Percentiles rank a stretch among this genome's conserved stretches.
These are phyloP conservation scores for Cynaeus angustus DNA, from an alignment of 2,888 invertebrate genomes.

Conservation along the genomic window DNA sequence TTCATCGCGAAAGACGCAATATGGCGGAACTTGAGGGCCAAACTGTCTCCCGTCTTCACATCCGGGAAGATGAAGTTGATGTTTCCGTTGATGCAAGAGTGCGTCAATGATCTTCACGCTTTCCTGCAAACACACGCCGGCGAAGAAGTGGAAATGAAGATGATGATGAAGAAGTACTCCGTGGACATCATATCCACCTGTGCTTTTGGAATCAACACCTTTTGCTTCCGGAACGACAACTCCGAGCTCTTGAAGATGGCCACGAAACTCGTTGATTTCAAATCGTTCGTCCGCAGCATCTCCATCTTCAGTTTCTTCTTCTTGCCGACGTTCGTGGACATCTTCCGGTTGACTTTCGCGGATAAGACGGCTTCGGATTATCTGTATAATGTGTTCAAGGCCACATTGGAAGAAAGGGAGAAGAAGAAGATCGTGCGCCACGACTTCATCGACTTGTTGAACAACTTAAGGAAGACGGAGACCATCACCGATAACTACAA, in stretches of 20 bases:
- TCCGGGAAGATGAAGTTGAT: constrained; percentile 74
- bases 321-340: constrained; percentile 55
- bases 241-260: constrained; percentile 65
- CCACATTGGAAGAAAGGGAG: constrained; percentile 19
- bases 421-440: constrained; percentile 27
- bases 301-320: constrained; percentile 56
- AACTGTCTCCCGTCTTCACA: constrained; percentile 74
- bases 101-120: constrained; percentile 54
- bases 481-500: constrained; percentile 8
- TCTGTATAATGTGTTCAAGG: constrained; percentile 53
- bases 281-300: constrained; percentile 53
- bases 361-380: constrained; percentile 60
- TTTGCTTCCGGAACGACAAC: constrained; percentile 62
- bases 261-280: constrained; percentile 59
- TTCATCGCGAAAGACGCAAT: constrained; percentile 70
- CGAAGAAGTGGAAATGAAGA: constrained; percentile 31
- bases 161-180: constrained; percentile 42
- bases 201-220: constrained; percentile 69
- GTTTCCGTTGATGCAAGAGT: constrained; percentile 71
- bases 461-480: constrained; percentile 22
- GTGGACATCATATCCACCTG: constrained; percentile 69
- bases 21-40: constrained; percentile 73
- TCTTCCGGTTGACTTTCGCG: constrained; percentile 58
- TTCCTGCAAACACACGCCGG: constrained; percentile 40
- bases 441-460: constrained; percentile 40